phyloP scores from a whole-genome alignment of 1,140 invertebrate species.

The Saccostrea cuccullata region DNA sequence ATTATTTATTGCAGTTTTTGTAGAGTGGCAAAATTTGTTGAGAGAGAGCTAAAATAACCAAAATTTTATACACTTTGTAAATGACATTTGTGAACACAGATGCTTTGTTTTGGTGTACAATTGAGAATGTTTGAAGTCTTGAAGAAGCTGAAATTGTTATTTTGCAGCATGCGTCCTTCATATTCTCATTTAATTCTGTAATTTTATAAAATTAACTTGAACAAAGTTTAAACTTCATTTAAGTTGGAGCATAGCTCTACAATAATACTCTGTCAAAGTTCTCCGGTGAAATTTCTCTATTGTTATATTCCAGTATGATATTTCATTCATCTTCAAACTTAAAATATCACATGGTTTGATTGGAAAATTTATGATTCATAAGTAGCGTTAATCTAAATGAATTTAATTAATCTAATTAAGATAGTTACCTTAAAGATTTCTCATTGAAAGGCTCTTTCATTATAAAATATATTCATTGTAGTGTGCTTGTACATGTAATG shows the following conservation, averaged over 20 bases:
- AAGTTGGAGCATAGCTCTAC: neutral
- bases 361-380: neutral
- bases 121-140: too few relatives aligned
- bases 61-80: too few relatives aligned
- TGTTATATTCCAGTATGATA: neutral
- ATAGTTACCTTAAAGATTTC: too few relatives aligned
- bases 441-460: neutral
- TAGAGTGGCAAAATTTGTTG: too few relatives aligned
- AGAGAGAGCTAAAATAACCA: too few relatives aligned
- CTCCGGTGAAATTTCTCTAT: slow-evolving; percentile 15
- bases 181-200: too few relatives aligned
- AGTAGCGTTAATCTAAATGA: neutral
- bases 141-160: neutral
- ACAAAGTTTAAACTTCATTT: neutral
- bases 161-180: neutral
- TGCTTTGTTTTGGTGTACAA: too few relatives aligned
- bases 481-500: neutral
- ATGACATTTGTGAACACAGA: too few relatives aligned
- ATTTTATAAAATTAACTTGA: neutral
- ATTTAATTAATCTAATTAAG: neutral
- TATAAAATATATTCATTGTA: neutral
- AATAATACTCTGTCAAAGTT: slow-evolving; percentile 22
- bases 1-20: too few relatives aligned
- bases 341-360: neutral
- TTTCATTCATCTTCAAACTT: neutral